Evolutionary conservation across 2,113 vertebrate genomes (phyloP).

Genomic region (Hippocampus comes): DNA sequence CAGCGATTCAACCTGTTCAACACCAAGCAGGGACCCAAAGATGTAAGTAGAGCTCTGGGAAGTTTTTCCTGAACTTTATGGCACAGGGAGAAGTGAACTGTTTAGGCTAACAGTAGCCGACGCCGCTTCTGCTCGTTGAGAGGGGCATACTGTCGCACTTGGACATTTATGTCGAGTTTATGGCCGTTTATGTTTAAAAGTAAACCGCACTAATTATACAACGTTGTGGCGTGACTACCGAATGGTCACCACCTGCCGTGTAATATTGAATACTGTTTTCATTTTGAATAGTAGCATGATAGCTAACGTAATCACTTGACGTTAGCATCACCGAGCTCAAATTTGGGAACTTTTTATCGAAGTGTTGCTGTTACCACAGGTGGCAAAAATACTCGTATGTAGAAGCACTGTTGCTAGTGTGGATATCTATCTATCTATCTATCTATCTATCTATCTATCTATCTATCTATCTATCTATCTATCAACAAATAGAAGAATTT

Average conservation of each 20-base stretch:
- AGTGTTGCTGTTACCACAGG: neutral
- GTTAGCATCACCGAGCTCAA: neutral
- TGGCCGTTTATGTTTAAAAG: neutral
- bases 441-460: too few relatives aligned
- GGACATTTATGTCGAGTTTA: neutral
- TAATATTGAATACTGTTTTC: neutral
- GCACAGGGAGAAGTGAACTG: neutral
- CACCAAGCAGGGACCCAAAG: constrained; percentile 50
- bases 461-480: too few relatives aligned
- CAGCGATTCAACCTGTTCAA: constrained; percentile 65
- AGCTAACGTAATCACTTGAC: neutral
- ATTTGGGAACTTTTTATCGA: neutral
- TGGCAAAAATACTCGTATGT: neutral
- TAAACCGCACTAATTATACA: neutral
- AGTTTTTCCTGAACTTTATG: neutral
- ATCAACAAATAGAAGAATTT: too few relatives aligned
- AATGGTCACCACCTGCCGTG: neutral
- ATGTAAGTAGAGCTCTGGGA: constrained; percentile 59
- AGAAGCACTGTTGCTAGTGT: too few relatives aligned
- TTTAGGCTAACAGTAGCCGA: neutral
- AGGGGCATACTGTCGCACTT: neutral
- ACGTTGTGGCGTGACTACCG: neutral
- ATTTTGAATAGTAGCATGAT: neutral
- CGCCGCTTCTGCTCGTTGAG: neutral
- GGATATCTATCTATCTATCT: too few relatives aligned